A percentile compares a stretch with the other conserved stretches of the same genome.
phyloP scores from a whole-genome alignment of 2,797 vertebrate species.

The Tokudaia tokunoshimensis region DNA sequence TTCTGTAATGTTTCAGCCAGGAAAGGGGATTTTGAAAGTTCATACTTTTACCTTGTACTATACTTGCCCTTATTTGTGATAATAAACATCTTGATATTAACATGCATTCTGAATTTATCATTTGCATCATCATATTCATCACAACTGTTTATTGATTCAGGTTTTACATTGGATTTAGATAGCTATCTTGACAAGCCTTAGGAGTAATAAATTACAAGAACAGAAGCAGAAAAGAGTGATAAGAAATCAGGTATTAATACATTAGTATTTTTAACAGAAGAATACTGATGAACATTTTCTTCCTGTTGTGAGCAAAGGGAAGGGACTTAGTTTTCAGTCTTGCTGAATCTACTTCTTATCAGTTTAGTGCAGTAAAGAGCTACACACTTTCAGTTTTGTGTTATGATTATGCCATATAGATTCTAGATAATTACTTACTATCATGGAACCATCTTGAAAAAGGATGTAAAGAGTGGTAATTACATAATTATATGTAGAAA shows the following conservation, averaged over 20 bases:
- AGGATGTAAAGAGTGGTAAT: neutral
- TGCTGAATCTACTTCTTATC: neutral
- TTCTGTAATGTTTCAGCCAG: neutral
- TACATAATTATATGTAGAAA: neutral
- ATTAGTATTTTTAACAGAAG: neutral
- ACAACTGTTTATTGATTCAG: neutral
- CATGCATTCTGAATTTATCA: neutral
- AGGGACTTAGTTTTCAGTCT: neutral
- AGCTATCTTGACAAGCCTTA: neutral
- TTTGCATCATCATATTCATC: neutral
- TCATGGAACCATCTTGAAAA: neutral
- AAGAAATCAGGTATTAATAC: neutral
- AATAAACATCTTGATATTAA: neutral
- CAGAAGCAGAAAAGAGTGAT: neutral
- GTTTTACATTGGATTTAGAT: neutral
- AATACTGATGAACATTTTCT: neutral
- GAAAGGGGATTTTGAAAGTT: conserved; percentile 4
- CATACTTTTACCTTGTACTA: neutral
- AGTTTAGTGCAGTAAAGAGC: neutral
- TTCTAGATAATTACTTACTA: neutral
- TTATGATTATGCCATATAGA: neutral
- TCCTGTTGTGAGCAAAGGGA: neutral
- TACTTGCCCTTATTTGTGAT: neutral
- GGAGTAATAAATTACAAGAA: neutral
- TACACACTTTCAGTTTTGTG: neutral